Conservation (phyloP, 2,797 vertebrate genomes). For the Trematomus bernacchii region DNA sequence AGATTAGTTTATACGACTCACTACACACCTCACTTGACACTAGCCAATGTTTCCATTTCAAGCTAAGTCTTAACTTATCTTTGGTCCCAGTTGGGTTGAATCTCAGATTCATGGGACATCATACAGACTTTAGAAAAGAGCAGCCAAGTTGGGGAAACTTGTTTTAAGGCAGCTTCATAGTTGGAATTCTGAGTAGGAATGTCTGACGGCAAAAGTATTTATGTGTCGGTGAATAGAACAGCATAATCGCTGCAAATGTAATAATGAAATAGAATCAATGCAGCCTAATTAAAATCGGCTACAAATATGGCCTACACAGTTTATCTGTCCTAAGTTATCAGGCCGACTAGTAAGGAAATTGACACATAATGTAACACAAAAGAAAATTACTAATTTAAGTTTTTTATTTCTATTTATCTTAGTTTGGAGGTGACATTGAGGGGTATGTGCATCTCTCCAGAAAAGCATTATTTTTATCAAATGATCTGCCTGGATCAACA, state of each 20-base stretch:
- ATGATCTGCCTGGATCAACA: neutral
- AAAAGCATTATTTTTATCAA: neutral
- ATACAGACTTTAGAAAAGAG: neutral
- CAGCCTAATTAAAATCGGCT: neutral
- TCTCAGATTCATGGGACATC: conserved; percentile 6
- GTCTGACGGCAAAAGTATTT: neutral
- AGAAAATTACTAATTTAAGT: neutral
- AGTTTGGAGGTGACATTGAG: neutral
- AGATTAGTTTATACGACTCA: neutral
- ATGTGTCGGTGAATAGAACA: neutral
- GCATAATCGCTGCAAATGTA: neutral
- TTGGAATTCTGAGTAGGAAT: neutral
- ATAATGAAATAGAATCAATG: neutral
- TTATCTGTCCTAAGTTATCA: neutral
- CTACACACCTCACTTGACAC: neutral
- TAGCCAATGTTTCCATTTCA: neutral
- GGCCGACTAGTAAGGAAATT: neutral
- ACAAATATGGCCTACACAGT: neutral
- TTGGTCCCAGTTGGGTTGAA: neutral
- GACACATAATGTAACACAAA: neutral
- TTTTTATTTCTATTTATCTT: neutral
- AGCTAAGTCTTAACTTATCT: neutral
- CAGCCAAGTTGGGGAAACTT: neutral
- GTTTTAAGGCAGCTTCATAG: neutral
- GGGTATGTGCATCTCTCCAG: neutral